Percentiles rank a stretch among this genome's conserved stretches.
Conservation (phyloP, 2,797 vertebrate genomes). For the Zalophus californianus region DNA sequence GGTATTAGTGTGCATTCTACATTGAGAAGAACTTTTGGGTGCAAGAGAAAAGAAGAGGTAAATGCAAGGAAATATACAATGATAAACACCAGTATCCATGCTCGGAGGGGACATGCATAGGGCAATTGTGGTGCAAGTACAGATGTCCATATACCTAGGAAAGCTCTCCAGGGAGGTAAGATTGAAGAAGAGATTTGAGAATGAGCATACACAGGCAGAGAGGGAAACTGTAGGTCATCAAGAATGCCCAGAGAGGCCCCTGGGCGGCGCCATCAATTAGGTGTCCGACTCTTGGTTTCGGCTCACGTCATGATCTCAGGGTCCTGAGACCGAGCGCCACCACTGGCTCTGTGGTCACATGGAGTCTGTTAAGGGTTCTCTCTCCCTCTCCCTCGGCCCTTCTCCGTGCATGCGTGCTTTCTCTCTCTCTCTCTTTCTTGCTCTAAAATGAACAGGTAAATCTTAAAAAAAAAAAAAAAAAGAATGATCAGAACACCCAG, state of each 20-base stretch:
- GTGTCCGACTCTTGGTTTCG: neutral
- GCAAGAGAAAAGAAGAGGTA: neutral
- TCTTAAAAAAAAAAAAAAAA: neutral
- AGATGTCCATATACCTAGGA: neutral
- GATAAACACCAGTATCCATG: neutral
- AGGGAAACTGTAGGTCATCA: neutral
- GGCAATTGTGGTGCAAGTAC: rapidly evolving
- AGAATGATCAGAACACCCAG: neutral
- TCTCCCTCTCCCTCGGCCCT: neutral
- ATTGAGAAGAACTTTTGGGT: neutral
- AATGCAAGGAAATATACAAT: neutral
- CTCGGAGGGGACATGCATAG: too few species aligned
- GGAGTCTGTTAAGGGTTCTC: neutral
- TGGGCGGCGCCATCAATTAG: neutral
- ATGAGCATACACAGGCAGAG: neutral
- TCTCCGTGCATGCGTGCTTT: rapidly evolving
- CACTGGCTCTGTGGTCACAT: neutral
- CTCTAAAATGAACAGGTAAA: neutral
- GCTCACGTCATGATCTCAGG: neutral
- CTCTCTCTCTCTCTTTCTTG: neutral
- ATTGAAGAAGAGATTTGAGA: neutral
- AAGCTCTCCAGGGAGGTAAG: neutral
- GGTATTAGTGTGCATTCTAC: neutral
- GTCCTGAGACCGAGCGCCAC: neutral
- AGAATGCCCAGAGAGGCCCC: neutral